Base-by-base conservation (phyloP, 2,888 invertebrate genomes). In the Hyles lineata region DNA sequence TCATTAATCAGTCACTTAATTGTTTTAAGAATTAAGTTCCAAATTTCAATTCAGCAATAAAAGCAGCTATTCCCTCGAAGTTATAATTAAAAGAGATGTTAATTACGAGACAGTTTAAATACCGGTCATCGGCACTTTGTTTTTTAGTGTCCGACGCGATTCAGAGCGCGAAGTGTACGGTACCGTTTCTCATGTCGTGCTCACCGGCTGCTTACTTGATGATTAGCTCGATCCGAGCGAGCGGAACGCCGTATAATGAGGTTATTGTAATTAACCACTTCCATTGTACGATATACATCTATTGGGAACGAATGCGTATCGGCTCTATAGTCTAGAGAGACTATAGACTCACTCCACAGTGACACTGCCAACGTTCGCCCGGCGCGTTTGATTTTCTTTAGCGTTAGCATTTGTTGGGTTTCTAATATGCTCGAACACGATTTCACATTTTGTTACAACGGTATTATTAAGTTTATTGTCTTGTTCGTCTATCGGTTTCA, bases 81-180 rank as follows among this genome's bases (percentile, higher is more conserved):
- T 3, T 43, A 60, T 23, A 60, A 60, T 59, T 59, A 23, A 3
- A 15, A 67, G 17, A 50, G 19, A 58, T 63, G 25, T 67, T 70
- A 50, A 72, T 71, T 58, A 29, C 32, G 50, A 35, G 73, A 60
- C 21, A 70, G 19, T 72, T 71, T 69, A 8, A 71, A 74, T 73
- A 76, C 75, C 83, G 86, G 85, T 87, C 86, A 86, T 84, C 83
- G 84, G 82, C 85, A 84, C 77, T 73, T 77, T 74, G 75, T 75
- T 79, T 80, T 78, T 78, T 59, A 43, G 50, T 71, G 59, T 71
- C 67, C 60, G 71, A 6, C 21, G 76, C 76, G 76, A 89, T 89
- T 90, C 87, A 92, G 93, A 93, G 89, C 93, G 88, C 79, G 84
- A 87, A 91, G 78, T 81, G 89, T 88, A 84, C 87, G 81, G 88